Percentiles rank a stretch among this genome's conserved stretches.
These are phyloP conservation scores for Nemoura dubitans DNA, from an alignment of 2,888 invertebrate species.

Conservation along the genomic window DNA sequence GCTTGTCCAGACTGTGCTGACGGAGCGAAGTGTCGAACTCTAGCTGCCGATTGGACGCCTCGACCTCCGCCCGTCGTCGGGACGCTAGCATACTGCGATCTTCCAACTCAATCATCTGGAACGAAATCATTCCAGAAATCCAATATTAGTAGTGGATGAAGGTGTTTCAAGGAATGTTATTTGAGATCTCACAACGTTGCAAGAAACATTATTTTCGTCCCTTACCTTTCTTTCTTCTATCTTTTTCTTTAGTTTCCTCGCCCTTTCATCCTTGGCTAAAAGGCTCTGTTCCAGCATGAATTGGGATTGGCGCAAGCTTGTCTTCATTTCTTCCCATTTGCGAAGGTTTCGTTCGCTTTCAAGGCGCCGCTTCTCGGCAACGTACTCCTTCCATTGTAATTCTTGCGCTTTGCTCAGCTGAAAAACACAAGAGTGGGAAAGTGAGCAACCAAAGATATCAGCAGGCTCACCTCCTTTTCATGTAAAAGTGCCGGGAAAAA, in stretches of 20 bases:
- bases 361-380: slow-evolving; percentile 54
- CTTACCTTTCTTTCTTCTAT: slow-evolving; percentile 55
- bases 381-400: slow-evolving; percentile 55
- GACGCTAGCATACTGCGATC: slow-evolving; percentile 50
- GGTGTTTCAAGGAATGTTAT: too few species aligned
- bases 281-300: slow-evolving; percentile 55
- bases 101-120: slow-evolving; percentile 50
- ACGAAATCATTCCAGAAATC: background rate
- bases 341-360: slow-evolving; percentile 55
- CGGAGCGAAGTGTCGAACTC: slow-evolving; percentile 51
- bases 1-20: slow-evolving; percentile 51
- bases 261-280: slow-evolving; percentile 54
- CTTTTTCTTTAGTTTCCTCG: slow-evolving; percentile 54
- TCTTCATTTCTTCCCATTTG: slow-evolving; percentile 56
- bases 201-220: too few species aligned
- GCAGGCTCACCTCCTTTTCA: too few species aligned
- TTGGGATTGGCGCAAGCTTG: slow-evolving; percentile 54
- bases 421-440: slow-evolving; percentile 36
- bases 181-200: too few species aligned
- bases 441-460: too few species aligned
- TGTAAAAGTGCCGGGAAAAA: too few species aligned
- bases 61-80: slow-evolving; percentile 50
- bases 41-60: slow-evolving; percentile 51
- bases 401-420: slow-evolving; percentile 54
- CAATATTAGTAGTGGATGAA: background rate